phyloP scores from a whole-genome alignment of 2,113 vertebrate species.

The Agapornis roseicollis region DNA sequence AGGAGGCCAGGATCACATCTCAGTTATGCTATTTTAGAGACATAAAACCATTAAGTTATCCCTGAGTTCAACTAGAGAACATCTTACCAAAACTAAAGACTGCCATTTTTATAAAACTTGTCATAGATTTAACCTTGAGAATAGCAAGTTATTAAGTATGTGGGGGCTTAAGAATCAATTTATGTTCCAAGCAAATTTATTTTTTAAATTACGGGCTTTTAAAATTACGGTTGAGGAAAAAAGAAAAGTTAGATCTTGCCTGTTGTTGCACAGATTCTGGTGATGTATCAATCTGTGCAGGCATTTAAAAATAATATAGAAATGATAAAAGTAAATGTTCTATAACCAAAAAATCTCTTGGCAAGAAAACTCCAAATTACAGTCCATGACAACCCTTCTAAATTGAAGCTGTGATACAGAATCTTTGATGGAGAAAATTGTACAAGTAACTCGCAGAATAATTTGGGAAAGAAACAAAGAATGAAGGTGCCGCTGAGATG shows the following conservation, averaged over 20 bases:
- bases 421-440: constrained; percentile 70
- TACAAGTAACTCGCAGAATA: constrained; percentile 55
- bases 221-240: constrained; percentile 24
- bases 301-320: constrained; percentile 69
- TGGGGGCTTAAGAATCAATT: constrained; percentile 42
- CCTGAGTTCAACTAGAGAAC: constrained; percentile 20
- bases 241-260: not conserved
- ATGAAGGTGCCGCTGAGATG: constrained; percentile 51
- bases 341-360: constrained; percentile 67
- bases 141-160: constrained; percentile 50
- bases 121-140: constrained; percentile 63
- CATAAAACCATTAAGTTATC: constrained; percentile 24
- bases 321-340: constrained; percentile 72
- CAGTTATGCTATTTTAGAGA: constrained; percentile 19
- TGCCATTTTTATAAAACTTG: constrained; percentile 39
- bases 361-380: constrained; percentile 71
- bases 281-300: constrained; percentile 68
- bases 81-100: constrained; percentile 21
- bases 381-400: constrained; percentile 64
- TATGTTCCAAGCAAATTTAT: constrained; percentile 48
- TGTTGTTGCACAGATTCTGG: constrained; percentile 24
- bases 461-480: constrained; percentile 60
- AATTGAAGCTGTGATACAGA: constrained; percentile 65
- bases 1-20: not conserved
- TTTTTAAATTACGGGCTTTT: no score